Percentiles rank a stretch among this genome's conserved stretches.
Conservation (phyloP, 2,888 invertebrate species). For the Tromatobia lineatoria region DNA sequence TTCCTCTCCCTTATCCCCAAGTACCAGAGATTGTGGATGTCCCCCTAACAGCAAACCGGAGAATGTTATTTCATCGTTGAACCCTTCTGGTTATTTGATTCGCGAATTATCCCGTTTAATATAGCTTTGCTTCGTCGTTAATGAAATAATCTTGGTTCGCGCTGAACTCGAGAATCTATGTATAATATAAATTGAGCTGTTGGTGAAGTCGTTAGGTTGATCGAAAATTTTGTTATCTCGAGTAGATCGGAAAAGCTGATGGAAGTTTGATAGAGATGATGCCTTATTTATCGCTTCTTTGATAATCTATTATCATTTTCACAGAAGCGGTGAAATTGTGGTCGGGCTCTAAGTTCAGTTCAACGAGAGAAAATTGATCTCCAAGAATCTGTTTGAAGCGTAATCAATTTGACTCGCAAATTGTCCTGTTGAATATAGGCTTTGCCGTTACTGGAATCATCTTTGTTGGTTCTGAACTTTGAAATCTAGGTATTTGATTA, state of each 20-base stretch:
- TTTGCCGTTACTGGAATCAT: too few relatives aligned
- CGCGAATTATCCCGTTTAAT: conserved; percentile 51
- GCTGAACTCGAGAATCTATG: background rate
- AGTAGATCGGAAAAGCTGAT: background rate
- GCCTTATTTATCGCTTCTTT: background rate
- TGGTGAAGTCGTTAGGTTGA: background rate
- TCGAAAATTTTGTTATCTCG: background rate
- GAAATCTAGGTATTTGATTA: too few relatives aligned
- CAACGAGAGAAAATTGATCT: too few relatives aligned
- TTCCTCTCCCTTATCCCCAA: conserved; percentile 19
- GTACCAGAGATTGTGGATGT: conserved; percentile 12
- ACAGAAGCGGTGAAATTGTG: background rate
- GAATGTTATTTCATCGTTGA: conserved; percentile 57
- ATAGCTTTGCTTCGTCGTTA: conserved; percentile 22
- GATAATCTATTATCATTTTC: background rate
- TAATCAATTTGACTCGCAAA: too few relatives aligned
- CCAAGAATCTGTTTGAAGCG: too few relatives aligned
- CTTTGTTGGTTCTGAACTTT: too few relatives aligned
- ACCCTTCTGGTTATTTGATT: conserved; percentile 50
- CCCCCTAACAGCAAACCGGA: conserved; percentile 23
- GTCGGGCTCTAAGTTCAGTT: too few relatives aligned
- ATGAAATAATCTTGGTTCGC: conserved; percentile 31
- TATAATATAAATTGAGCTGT: background rate
- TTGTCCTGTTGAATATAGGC: too few relatives aligned
- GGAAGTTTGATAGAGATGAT: background rate